Conservation (phyloP, 2,888 invertebrate species). For the Cheilosia vulpina region DNA sequence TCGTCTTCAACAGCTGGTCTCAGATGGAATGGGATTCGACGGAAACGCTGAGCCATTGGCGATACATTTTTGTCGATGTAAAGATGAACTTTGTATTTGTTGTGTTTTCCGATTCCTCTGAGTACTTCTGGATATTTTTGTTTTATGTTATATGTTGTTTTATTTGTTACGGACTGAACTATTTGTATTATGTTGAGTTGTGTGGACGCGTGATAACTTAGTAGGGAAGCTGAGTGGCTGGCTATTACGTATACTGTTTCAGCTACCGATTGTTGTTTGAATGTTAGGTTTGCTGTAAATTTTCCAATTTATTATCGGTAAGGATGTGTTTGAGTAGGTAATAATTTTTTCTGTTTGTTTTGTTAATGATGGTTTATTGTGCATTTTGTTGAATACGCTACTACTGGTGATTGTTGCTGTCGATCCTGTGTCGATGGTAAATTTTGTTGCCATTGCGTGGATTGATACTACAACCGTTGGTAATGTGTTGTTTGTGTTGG, state of each 20-base stretch:
- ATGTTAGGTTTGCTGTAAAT: neutral
- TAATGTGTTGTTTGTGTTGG: neutral
- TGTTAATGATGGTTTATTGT: neutral
- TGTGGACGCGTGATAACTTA: no score
- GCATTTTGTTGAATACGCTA: neutral
- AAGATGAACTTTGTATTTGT: conserved; percentile 4
- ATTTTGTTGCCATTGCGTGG: neutral
- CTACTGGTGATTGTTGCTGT: neutral
- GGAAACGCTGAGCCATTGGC: conserved; percentile 18
- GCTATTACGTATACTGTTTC: no score
- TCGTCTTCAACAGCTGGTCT: conserved; percentile 30
- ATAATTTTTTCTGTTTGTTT: neutral
- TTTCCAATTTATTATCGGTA: neutral
- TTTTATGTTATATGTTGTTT: no score
- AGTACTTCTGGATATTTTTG: conserved; percentile 23
- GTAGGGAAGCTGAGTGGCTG: no score
- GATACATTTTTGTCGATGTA: conserved; percentile 13
- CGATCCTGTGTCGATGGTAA: neutral
- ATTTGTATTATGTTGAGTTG: no score
- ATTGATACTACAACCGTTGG: neutral
- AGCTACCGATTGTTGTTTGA: neutral
- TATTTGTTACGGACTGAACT: no score
- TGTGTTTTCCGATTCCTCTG: conserved; percentile 8
- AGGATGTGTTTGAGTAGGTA: neutral
- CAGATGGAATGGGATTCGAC: conserved; percentile 26